Percentiles rank a stretch among this genome's conserved stretches.
Evolutionary conservation across 2,888 invertebrate species (phyloP).

Genomic region (Plemyria rubiginata): DNA sequence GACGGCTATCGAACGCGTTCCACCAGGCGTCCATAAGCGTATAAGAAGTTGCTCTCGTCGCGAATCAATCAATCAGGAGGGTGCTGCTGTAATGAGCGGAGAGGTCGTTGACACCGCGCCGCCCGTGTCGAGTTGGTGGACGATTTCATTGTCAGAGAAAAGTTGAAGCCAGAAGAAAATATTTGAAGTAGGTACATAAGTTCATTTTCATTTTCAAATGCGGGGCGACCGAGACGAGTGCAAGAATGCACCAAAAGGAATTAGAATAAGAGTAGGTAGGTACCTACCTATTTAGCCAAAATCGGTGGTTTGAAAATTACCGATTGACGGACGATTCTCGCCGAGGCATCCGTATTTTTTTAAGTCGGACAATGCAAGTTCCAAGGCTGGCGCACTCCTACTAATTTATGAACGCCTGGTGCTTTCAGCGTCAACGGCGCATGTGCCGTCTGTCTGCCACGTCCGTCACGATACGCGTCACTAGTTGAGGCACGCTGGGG

Average conservation of each 20-base stretch:
- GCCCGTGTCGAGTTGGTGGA: conserved; percentile 10
- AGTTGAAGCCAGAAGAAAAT: background rate
- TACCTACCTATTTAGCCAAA: too few relatives aligned
- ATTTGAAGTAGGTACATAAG: too few relatives aligned
- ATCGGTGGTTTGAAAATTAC: too few relatives aligned
- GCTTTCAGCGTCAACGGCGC: conserved; percentile 39
- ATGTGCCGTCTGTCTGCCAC: conserved; percentile 7
- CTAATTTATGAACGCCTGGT: conserved; percentile 74
- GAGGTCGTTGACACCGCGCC: conserved; percentile 32
- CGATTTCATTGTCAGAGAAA: conserved; percentile 7
- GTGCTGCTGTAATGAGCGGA: conserved; percentile 35
- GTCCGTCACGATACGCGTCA: background rate
- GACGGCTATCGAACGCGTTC: conserved; percentile 11
- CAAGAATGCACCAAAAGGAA: background rate
- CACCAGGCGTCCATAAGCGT: conserved; percentile 32
- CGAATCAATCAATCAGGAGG: conserved; percentile 37
- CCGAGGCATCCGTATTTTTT: too few relatives aligned
- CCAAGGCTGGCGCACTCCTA: conserved; percentile 34
- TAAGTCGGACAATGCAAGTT: too few relatives aligned
- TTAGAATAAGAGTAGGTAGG: too few relatives aligned
- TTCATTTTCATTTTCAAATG: too few relatives aligned
- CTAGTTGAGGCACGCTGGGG: background rate
- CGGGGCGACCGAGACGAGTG: too few relatives aligned
- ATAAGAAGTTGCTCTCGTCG: conserved; percentile 25
- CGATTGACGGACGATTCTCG: too few relatives aligned